Evolutionary conservation across 1,140 invertebrate species (phyloP), one percentile per base, ranked within the genome.

Genomic region (Aphaenogaster floridana): DNA sequence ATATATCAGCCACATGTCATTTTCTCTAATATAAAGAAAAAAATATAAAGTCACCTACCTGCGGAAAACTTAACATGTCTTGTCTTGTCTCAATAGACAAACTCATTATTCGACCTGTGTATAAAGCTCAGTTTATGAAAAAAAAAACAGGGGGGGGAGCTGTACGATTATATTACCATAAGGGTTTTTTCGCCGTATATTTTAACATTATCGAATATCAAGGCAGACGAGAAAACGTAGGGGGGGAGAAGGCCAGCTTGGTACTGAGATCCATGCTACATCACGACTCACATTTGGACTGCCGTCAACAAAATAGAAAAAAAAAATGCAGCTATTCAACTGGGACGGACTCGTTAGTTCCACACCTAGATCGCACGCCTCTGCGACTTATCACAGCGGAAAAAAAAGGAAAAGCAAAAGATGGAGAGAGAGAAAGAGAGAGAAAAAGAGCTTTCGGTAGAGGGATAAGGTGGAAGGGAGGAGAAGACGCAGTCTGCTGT

Each of bases 41-140:
- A 72, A 76, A 83, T 61, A 88, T 90, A 66, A 84, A 88, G 34
- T 74, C 88, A 91, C 90, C 90, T 91, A 91, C 90, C 90, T 91
- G 89, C 52, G 61, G 52, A 61, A 88, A 69, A 88, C 48, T 69
- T 85, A 84, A 84, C 54, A 83, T 63, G 13, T 71, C 54, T 59
- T 15, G 42, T 74, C 42, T 74, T 76, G 78, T 81, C 78, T 81
- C 63, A 50, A 76, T 7, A 39, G 80, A 84, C 80, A 76, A 76
- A 36, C 15, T 84, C 42, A 74, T 83, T 84, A 84, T 76, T 48
- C 36, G 4, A 84, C 80, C 80, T 84, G 54, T 50, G 42, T 76
- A 48, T 72, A 76, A 84, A 84, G 69, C 80, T 63, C 42, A 76
- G 13, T 61, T 84, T 76, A 50, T 76, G 28, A 69, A 21, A 50